These are phyloP conservation scores for Bufotes viridis DNA, from an alignment of 2,797 vertebrate species.

Conservation along the genomic window DNA sequence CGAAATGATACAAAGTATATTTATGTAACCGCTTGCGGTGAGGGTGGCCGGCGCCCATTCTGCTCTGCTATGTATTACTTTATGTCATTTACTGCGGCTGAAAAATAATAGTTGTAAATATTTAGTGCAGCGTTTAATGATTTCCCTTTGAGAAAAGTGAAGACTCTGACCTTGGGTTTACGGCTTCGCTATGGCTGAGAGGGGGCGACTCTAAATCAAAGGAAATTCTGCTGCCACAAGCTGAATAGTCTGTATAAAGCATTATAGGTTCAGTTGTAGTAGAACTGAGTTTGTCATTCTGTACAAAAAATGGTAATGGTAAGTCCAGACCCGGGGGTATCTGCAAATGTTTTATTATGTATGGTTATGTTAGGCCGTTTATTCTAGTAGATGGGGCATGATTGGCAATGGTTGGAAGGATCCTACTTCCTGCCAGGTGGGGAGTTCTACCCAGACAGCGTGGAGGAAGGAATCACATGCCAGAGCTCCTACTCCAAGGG, in stretches of 20 bases:
- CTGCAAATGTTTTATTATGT: too few relatives aligned
- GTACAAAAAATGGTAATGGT: not conserved
- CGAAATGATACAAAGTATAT: conserved; percentile 39
- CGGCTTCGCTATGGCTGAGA: conserved; percentile 36
- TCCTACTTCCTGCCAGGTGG: too few relatives aligned
- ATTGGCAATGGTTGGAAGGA: too few relatives aligned
- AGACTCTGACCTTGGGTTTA: conserved; percentile 60
- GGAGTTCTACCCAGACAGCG: too few relatives aligned
- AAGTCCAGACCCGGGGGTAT: not conserved
- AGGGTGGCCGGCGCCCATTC: conserved; percentile 1
- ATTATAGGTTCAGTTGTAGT: not conserved
- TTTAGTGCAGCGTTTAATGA: conserved; percentile 56
- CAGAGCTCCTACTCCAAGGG: too few relatives aligned
- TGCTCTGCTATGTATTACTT: conserved; percentile 35
- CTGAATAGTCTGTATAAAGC: not conserved
- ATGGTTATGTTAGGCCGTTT: too few relatives aligned
- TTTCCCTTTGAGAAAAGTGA: conserved; percentile 56
- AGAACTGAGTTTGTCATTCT: not conserved
- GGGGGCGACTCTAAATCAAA: conserved; percentile 44
- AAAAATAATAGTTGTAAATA: conserved; percentile 63
- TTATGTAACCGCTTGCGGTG: not conserved
- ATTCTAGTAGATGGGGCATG: too few relatives aligned
- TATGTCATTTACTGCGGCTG: conserved; percentile 10
- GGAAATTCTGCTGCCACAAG: conserved; percentile 21
- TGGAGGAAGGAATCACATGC: too few relatives aligned